Evolutionary conservation across 2,888 invertebrate genomes (phyloP).

Genomic region (Pharmacophagus antenor): DNA sequence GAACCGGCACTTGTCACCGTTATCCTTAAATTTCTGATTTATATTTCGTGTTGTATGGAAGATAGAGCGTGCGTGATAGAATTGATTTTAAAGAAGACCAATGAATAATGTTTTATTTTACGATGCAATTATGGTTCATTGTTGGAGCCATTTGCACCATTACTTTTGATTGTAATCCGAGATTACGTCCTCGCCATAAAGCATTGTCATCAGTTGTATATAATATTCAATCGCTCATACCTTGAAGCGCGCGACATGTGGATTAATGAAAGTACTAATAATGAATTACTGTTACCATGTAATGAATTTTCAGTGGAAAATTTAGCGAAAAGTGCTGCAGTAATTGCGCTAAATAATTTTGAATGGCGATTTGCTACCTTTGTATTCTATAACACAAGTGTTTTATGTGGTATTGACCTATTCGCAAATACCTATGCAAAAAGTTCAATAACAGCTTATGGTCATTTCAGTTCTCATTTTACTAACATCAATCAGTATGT

Average conservation of each 20-base stretch:
- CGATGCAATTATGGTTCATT: conserved; percentile 30
- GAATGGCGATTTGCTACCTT: conserved; percentile 56
- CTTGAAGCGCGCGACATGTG: conserved; percentile 32
- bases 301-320: conserved; percentile 33
- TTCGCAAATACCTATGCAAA: conserved; percentile 52
- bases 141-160: conserved; percentile 36
- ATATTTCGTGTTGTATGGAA: too few species aligned
- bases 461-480: conserved; percentile 40
- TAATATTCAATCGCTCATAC: conserved; percentile 29
- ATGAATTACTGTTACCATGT: conserved; percentile 18
- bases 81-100: conserved; percentile 14
- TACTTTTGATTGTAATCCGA: conserved; percentile 30
- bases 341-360: conserved; percentile 57
- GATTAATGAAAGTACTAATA: conserved; percentile 27
- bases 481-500: conserved; percentile 48
- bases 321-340: conserved; percentile 51
- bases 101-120: conserved; percentile 28
- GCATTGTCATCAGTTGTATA: conserved; percentile 24
- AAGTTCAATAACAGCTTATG: conserved; percentile 47
- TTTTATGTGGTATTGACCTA: conserved; percentile 46
- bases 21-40: too few species aligned
- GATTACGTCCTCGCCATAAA: conserved; percentile 32
- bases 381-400: conserved; percentile 53
- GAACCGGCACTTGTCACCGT: too few species aligned
- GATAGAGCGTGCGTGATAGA: conserved; percentile 7